A percentile compares a stretch with the other conserved stretches of the same genome.
Conservation (phyloP, 2,888 invertebrate genomes). For the Dascillus cervinus region DNA sequence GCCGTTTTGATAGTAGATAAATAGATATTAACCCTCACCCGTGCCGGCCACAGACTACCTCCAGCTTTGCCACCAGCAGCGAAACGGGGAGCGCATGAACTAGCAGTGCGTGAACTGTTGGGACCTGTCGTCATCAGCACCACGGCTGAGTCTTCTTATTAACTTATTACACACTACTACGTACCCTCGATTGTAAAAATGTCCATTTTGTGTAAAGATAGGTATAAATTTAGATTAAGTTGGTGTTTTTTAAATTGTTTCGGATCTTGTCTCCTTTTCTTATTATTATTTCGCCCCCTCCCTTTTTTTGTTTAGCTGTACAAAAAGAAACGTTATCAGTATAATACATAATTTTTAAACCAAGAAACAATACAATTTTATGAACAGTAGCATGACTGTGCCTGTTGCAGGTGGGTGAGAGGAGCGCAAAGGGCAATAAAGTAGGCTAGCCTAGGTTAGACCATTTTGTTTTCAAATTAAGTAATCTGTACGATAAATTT, state of each 20-base stretch:
- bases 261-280: no score
- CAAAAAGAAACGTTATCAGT: constrained; percentile 5
- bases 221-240: constrained; percentile 44
- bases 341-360: not conserved
- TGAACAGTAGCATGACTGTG: not conserved
- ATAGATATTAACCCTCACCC: constrained; percentile 13
- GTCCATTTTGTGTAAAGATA: constrained; percentile 47
- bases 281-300: no score
- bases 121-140: constrained; percentile 18
- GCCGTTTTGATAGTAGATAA: constrained; percentile 21
- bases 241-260: constrained; percentile 29
- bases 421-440: constrained; percentile 11
- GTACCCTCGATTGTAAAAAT: constrained; percentile 45
- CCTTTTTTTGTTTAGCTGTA: constrained; percentile 11
- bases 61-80: constrained; percentile 15
- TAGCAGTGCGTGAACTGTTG: constrained; percentile 17
- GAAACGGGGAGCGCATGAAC: constrained; percentile 15
- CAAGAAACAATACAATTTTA: not conserved
- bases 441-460: not conserved
- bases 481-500: constrained; percentile 3
- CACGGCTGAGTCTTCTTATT: constrained; percentile 23
- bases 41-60: constrained; percentile 14
- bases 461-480: not conserved
- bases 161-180: constrained; percentile 37
- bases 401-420: not conserved